Base-by-base conservation (phyloP, 2,888 invertebrate species). In the Rotaria magnacalcarata region DNA sequence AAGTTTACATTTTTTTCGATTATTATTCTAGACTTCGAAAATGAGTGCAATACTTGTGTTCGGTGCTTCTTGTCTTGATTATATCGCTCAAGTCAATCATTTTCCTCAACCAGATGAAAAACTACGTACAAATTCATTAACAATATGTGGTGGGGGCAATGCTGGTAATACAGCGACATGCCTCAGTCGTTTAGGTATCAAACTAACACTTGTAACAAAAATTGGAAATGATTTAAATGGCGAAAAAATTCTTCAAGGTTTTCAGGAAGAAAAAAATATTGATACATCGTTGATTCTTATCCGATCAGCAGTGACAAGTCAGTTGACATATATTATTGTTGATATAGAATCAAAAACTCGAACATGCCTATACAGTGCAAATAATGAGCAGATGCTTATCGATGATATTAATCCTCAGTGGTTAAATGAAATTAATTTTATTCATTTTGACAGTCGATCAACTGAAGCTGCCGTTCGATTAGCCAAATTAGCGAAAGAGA, bases 401-500 rank as follows among this genome's bases (percentile, higher is more conserved):
- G 19, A 47, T 47, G 80, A 80, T 80, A n/a, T 80, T 10, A 43
- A 80, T 6, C 7, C 10, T 2, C 2, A n/a, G 10, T 80, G 47
- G 11, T 47, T 80, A 80, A 8, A 80, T 47, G 6, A 47, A 6
- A 80, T 80, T 2, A n/a, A 80, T n/a, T 80, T 47, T 24, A 47
- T 80, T 47, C 80, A 80, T 80, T 80, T 80, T n/a, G 80, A 80
- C n/a, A 80, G 80, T 80, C 43, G 80, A 11, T 80, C 80, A 80
- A 80, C 80, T 8, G 47, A 43, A 47, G 47, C 80, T 24, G 80
- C 80, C 2, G 47, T 80, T 8, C 6, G 24, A 14, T n/a, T 80
- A n/a, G 80, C 80, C 24, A 43, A n/a, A n/a, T 14, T 80, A 43
- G 80, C 47, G 3, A 80, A 80, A 47, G 11, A 43, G 0, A 80